Percentiles rank a stretch among this genome's conserved stretches.
Conservation (phyloP, 2,113 vertebrate species). For the Suricata suricatta region DNA sequence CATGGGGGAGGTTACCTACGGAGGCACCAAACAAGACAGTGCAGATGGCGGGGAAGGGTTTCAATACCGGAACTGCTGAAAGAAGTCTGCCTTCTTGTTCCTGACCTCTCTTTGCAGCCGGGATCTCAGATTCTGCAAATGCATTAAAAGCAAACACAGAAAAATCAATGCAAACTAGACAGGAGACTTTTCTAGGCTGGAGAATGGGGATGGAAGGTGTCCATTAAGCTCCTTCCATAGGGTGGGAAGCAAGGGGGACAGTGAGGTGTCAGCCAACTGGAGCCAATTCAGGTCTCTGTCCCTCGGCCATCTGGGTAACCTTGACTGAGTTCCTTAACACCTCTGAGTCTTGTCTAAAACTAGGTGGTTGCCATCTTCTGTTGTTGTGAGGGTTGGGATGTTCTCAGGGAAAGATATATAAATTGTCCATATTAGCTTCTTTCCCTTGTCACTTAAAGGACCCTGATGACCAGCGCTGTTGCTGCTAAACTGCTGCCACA, state of each 20-base stretch:
- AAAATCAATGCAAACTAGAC: conserved; percentile 85
- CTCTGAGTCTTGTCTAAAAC: background rate
- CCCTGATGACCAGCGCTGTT: background rate
- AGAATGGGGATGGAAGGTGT: conserved; percentile 74
- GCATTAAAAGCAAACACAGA: conserved; percentile 79
- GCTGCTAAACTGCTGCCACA: background rate
- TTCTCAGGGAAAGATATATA: background rate
- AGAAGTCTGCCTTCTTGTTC: conserved; percentile 44
- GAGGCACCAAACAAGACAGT: background rate
- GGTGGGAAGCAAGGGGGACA: background rate
- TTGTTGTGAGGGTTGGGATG: background rate
- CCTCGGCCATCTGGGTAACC: fast-evolving
- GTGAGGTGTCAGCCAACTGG: background rate
- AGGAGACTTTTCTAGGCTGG: conserved; percentile 79
- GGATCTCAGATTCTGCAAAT: conserved; percentile 83
- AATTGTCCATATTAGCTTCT: background rate
- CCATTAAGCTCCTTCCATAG: conserved; percentile 70
- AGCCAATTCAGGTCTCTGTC: background rate
- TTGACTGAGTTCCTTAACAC: background rate
- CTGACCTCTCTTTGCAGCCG: conserved; percentile 44
- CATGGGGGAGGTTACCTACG: background rate
- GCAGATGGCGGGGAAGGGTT: background rate
- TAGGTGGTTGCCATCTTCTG: background rate
- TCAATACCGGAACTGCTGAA: background rate
- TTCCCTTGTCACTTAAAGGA: background rate